Base-by-base conservation (phyloP, 2,888 invertebrate genomes). In the Theodoxus fluviatilis region DNA sequence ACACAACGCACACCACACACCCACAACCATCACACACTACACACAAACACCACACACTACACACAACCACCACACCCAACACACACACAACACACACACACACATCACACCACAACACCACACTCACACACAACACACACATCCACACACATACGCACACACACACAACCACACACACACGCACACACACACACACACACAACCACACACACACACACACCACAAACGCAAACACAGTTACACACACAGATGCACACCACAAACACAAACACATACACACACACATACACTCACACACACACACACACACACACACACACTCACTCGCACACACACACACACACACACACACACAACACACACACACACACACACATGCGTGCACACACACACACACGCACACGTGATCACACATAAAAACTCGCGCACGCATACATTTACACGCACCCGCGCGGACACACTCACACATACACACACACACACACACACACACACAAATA, bases 281-380 rank as follows among this genome's bases (percentile, higher is more conserved):
- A 43, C 9, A 12, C 43, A 9, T 15, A 12, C 43, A 15, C 9
- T 12, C 9, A 12, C 9, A 43, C 9, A 43, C 15, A 43, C 9
- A 43, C 9, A 43, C 9, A 43, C 43, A 43, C 9, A 15, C 9
- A 43, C 43, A 43, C 12, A 9, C 43, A 43, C 9, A 12, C 15
- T 15, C 43, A 43, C 12, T 12, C 9, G 12, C 15, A 9, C 9
- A 12, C 15, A 12, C 43, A 43, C n/a, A n/a, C n/a, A n/a, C n/a
- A n/a, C n/a, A n/a, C n/a, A n/a, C 52, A 52, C 52, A 52, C 52
- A 43, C 43, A 43, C 43, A 43, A 43, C 43, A 43, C 43, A 52
- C n/a, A 52, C 52, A 52, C 52, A 52, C 52, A 52, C 52, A 52
- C 52, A 52, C 52, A 52, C 52, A 52, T 25, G 25, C 52, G 1